Evolutionary conservation across 2,888 invertebrate genomes (phyloP), one percentile per base, ranked within the genome.

Genomic region (Gastrophysa polygoni): DNA sequence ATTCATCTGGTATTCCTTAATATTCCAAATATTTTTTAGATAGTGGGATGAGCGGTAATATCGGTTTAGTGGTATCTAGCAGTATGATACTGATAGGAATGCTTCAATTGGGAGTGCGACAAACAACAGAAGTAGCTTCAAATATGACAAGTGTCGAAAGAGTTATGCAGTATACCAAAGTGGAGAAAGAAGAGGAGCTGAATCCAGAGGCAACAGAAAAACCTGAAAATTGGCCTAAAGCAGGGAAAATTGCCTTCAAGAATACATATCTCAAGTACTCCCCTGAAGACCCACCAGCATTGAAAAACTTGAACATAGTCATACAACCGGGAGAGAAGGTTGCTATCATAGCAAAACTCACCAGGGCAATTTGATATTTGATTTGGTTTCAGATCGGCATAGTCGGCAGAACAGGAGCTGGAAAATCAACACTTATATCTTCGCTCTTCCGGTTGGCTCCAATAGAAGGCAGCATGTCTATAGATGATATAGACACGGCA

Each of bases 101-200:
- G 89, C 86, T 93, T 56, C 92, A 92, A 76, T 88, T 90, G 81
- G 91, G 91, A 5, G 88, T 93, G 66, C 85, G 92, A 63, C 92
- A 92, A 77, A 87, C 90, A 32, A 90, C 93, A 0, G 93, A 93
- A 76, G 86, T 88, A 17, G 84, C 89, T 50, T 87, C 88, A 10
- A 88, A 90, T 72, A 90, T 91, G 90, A 90, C 89, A 2, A 88
- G 89, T 51, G 93, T 94, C 0, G 94, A 95, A 78, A 84, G 95
- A 54, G 88, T 95, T 1, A 78, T 91, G 24, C 91, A 93, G 76
- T 95, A 92, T 79, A 88, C 90, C 1, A 83, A 88, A n/a, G 78
- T 95, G 20, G 88, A 90, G 0, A 84, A 88, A 38, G 93, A 94
- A 79, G 86, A 86, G 1, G 59, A 59, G 8, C 38, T 38, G 38